Base-by-base conservation (phyloP, 2,797 vertebrate genomes). In the Gorsachius magnificus region DNA sequence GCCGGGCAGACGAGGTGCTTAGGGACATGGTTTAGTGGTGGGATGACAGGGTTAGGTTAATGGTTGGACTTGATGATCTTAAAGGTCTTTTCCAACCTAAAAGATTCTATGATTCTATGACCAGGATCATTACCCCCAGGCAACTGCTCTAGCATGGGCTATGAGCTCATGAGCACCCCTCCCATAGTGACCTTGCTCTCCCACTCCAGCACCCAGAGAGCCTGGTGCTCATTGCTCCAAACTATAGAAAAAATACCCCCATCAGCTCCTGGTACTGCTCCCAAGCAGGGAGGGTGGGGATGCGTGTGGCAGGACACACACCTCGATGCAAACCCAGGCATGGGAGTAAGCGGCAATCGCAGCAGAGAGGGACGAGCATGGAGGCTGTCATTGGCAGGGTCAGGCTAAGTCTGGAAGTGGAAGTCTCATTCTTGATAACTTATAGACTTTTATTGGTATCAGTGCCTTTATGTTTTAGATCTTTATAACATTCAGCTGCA, bases 321-420 rank as follows among this genome's bases (percentile, higher is more conserved):
- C 9, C 16, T 41, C 1, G 0, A 3, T 33, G 43, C 38, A 65
- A 54, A 63, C 7, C 16, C n/a, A 38, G 33, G 6, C 2, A 0
- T 69, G 51, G 25, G 29, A 70, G 15, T 5, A 33, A 58, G 43
- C 16, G 43, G 20, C 0, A 2, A 53, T 14, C 53, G 13, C 3
- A 3, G 22, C 41, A 70, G 57, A 70, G 43, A 45, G 10, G 18
- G 46, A 64, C 58, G 12, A 66, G 5, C 33, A 3, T 8, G 53
- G 33, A 25, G 83, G 48, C 10, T 18, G 3, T 38, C 0, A 0
- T 17, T 38, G 41, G 10, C 26, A 35, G 36, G 38, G 41, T 25
- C 31, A 51, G 48, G 17, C 22, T 43, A 33, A 66, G 25, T 3
- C n/a, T 75, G 16, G 10, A 41, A 43, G 31, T n/a, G 18, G 15